phyloP scores from a whole-genome alignment of 2,888 invertebrate species.

The Leptodirus hochenwartii region DNA sequence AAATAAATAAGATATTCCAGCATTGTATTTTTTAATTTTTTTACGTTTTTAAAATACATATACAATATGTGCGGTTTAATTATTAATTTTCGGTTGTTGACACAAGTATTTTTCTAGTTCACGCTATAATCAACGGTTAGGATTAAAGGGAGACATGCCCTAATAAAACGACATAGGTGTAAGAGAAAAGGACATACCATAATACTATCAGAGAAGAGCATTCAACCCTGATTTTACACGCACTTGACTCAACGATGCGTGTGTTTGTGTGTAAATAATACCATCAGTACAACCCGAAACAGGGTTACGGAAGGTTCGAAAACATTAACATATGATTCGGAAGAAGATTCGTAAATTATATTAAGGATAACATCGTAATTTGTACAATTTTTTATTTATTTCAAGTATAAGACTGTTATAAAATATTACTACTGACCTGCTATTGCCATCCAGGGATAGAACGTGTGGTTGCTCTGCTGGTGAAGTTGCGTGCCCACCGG shows the following conservation, averaged over 20 bases:
- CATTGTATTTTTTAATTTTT: too few relatives aligned
- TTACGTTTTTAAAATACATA: too few relatives aligned
- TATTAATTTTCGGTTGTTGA: too few relatives aligned
- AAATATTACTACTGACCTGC: conserved; percentile 55
- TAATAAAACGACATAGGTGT: conserved; percentile 13
- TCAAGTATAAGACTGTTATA: conserved; percentile 9
- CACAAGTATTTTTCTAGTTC: too few relatives aligned
- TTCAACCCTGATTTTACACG: conserved; percentile 36
- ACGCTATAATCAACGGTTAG: conserved; percentile 14
- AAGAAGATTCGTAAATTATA: too few relatives aligned
- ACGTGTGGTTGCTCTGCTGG: conserved; percentile 84
- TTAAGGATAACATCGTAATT: too few relatives aligned
- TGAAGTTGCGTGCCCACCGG: conserved; percentile 67
- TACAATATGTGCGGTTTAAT: too few relatives aligned
- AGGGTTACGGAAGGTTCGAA: neutral
- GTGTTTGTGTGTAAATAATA: neutral
- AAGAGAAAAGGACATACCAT: conserved; percentile 21
- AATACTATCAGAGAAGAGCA: conserved; percentile 11
- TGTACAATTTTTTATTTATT: neutral
- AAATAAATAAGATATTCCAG: too few relatives aligned
- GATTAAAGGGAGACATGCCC: conserved; percentile 13
- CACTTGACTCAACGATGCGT: conserved; percentile 30
- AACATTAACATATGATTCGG: neutral
- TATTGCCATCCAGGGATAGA: conserved; percentile 98
- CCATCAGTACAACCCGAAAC: neutral